Conservation (phyloP, 2,888 invertebrate species). For the Caenorhabditis sulstoni region DNA sequence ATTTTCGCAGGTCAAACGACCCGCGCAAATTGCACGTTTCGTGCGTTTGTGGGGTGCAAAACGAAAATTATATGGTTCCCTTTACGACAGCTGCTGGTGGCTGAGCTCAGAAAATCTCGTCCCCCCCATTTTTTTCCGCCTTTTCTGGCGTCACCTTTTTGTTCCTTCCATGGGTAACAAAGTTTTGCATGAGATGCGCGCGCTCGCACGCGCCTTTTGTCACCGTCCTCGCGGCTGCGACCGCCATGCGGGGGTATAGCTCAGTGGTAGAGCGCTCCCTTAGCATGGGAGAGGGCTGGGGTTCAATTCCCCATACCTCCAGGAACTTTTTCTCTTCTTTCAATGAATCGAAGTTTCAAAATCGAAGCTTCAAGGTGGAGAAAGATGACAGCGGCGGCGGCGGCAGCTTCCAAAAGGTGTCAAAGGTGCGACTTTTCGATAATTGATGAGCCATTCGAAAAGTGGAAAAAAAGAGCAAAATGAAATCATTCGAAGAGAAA, state of each 20-base stretch:
- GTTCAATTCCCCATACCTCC: slow-evolving; percentile 75
- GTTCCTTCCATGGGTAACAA: too few species aligned
- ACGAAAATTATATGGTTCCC: slow-evolving; percentile 39
- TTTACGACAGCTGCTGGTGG: slow-evolving; percentile 4
- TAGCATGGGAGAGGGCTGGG: slow-evolving; percentile 76
- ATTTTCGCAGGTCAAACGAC: slow-evolving; percentile 21
- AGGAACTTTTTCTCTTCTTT: slow-evolving; percentile 25
- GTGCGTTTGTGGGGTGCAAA: slow-evolving; percentile 2
- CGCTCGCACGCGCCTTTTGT: too few species aligned
- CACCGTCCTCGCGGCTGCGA: too few species aligned
- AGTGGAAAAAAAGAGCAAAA: too few species aligned
- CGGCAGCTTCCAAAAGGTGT: neutral
- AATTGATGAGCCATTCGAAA: slow-evolving; percentile 50
- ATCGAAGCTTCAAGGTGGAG: too few species aligned
- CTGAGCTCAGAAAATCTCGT: neutral
- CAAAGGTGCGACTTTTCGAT: slow-evolving; percentile 52
- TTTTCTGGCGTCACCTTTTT: too few species aligned
- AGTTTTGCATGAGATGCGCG: too few species aligned
- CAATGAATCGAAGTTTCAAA: too few species aligned
- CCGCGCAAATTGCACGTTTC: slow-evolving; percentile 7
- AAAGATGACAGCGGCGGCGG: too few species aligned
- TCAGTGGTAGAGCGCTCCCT: slow-evolving; percentile 77
- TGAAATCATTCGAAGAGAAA: slow-evolving; percentile 15
- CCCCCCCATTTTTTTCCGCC: too few species aligned
- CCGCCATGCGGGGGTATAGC: slow-evolving; percentile 67